Percentiles rank a stretch among this genome's conserved stretches.
These are phyloP conservation scores for Stichopus horrens DNA, from an alignment of 53 echinoderm and acorn worm species.

Conservation along the genomic window DNA sequence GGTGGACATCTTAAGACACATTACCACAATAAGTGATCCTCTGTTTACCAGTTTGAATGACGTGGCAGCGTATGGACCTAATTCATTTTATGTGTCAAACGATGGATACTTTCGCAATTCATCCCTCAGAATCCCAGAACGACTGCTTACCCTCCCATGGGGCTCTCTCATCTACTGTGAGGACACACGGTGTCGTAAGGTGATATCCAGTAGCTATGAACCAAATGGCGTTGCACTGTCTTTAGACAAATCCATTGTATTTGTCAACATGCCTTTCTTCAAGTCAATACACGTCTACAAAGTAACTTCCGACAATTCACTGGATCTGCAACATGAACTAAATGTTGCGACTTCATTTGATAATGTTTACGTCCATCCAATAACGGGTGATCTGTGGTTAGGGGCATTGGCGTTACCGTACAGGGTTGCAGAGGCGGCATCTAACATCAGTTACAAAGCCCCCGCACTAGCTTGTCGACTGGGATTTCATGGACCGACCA, in stretches of 20 bases:
- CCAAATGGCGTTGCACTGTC: constrained; percentile 36
- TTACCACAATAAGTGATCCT: constrained; percentile 1
- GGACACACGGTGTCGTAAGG: background rate
- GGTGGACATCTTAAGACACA: background rate
- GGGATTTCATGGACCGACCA: constrained; percentile 22
- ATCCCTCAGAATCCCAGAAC: background rate
- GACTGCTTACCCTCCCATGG: constrained; percentile 4
- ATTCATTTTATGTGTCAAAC: constrained; percentile 38
- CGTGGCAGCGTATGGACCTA: constrained; percentile 7
- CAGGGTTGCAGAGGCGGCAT: background rate
- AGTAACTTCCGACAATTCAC: background rate
- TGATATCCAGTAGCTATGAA: background rate
- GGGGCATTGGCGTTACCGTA: constrained; percentile 7
- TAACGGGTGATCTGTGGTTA: constrained; percentile 36
- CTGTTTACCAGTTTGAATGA: constrained; percentile 36
- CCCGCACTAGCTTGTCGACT: constrained; percentile 5
- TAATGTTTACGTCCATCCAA: constrained; percentile 32
- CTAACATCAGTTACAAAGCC: background rate
- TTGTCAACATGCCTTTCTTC: constrained; percentile 24
- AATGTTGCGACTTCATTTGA: constrained; percentile 8
- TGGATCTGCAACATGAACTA: background rate
- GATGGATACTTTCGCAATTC: constrained; percentile 42
- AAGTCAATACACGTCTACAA: constrained; percentile 16
- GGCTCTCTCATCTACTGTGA: constrained; percentile 32
- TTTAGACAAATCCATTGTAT: background rate